These are phyloP conservation scores for Saturnia pavonia DNA, from an alignment of 2,888 invertebrate genomes.

Conservation along the genomic window DNA sequence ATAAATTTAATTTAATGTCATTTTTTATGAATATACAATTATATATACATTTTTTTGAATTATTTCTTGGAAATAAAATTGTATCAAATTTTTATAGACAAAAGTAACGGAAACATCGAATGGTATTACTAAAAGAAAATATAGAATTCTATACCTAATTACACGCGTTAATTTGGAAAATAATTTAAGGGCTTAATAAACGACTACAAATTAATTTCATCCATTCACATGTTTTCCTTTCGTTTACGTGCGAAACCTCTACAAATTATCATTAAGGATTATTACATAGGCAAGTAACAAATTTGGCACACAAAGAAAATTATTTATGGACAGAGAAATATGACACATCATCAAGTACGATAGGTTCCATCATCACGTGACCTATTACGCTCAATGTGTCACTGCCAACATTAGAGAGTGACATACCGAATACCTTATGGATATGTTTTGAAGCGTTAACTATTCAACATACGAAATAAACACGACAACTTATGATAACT, in stretches of 20 bases:
- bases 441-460: not conserved
- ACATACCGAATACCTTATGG: slow-evolving; percentile 2
- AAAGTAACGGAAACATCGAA: not conserved
- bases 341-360: slow-evolving; percentile 1
- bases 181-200: slow-evolving; percentile 28
- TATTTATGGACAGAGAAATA: slow-evolving; percentile 28
- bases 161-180: slow-evolving; percentile 25
- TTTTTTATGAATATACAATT: not conserved
- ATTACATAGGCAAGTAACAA: slow-evolving; percentile 59
- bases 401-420: not conserved
- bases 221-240: slow-evolving; percentile 45
- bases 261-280: slow-evolving; percentile 69
- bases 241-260: slow-evolving; percentile 79
- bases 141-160: not conserved
- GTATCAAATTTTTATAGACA: too few relatives aligned
- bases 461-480: not conserved
- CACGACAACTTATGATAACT: not conserved
- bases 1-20: not conserved
- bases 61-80: too few relatives aligned
- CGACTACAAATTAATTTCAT: slow-evolving; percentile 34
- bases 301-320: slow-evolving; percentile 51
- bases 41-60: too few relatives aligned
- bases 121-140: not conserved
- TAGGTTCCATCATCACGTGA: not conserved
- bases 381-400: slow-evolving; percentile 10